Percentiles rank a stretch among this genome's conserved stretches.
phyloP scores from a whole-genome alignment of 2,113 vertebrate genomes.

The Burhinus bistriatus region DNA sequence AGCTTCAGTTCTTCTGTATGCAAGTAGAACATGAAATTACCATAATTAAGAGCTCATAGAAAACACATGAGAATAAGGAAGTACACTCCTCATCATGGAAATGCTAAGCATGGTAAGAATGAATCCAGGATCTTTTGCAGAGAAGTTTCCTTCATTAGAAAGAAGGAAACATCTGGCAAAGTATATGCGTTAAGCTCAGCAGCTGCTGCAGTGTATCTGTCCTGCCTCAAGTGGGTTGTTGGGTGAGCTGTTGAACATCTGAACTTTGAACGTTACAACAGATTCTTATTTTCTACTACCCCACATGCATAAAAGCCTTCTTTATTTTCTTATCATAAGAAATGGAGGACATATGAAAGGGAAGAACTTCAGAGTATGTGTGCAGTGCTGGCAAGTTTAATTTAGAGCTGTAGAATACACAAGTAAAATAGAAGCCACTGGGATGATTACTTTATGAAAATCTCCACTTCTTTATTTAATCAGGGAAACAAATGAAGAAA shows the following conservation, averaged over 20 bases:
- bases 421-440: background rate
- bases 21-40: background rate
- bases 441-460: background rate
- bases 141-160: background rate
- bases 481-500: background rate
- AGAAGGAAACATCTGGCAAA: background rate
- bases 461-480: background rate
- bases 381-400: background rate
- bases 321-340: constrained; percentile 23
- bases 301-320: background rate
- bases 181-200: background rate
- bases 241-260: background rate
- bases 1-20: background rate
- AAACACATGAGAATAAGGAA: background rate
- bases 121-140: background rate
- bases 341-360: background rate
- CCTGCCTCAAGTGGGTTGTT: background rate
- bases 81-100: background rate
- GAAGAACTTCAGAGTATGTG: background rate
- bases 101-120: background rate
- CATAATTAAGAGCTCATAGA: background rate
- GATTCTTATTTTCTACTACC: background rate
- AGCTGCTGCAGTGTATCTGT: background rate
- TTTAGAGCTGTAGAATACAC: background rate
- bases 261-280: constrained; percentile 8